Percentiles rank a stretch among this genome's conserved stretches.
Evolutionary conservation across 2,113 vertebrate species (phyloP).

Genomic region (Dermatemys mawii): DNA sequence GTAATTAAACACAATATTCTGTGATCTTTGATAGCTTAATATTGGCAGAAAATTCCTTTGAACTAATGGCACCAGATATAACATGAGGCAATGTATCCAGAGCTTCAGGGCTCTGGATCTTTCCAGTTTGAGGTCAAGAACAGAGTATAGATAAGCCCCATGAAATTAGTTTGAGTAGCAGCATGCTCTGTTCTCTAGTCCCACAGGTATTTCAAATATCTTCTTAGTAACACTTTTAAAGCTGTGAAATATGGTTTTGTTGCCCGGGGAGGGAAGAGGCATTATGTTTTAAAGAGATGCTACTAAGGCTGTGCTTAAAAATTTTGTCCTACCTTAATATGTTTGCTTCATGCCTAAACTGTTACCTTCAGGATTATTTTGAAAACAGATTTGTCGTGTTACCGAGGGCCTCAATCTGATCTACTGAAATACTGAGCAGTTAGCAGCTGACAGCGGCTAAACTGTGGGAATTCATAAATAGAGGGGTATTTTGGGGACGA

Average conservation of each 20-base stretch:
- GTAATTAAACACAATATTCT: not conserved
- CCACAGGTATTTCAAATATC: slow-evolving; percentile 28
- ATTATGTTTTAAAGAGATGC: slow-evolving; percentile 1
- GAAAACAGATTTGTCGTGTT: slow-evolving; percentile 8
- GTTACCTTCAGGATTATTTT: not conserved
- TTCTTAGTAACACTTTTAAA: slow-evolving; percentile 21
- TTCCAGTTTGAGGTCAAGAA: slow-evolving; percentile 29
- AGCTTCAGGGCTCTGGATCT: not conserved
- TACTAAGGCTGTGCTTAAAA: slow-evolving; percentile 14
- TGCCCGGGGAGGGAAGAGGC: not conserved
- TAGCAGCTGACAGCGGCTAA: not conserved
- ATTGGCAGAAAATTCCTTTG: not conserved
- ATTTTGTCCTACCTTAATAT: not conserved
- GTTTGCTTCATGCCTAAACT: not conserved
- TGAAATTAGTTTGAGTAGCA: slow-evolving; percentile 8
- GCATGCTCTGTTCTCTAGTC: not conserved
- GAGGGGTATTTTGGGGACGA: not conserved
- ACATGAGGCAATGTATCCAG: not conserved
- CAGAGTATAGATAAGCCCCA: slow-evolving; percentile 4
- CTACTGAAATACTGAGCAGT: not conserved
- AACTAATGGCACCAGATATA: slow-evolving; percentile 8
- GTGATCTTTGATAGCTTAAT: not conserved
- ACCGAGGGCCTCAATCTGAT: not conserved
- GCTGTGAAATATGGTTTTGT: not conserved
- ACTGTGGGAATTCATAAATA: not conserved